phyloP scores from a whole-genome alignment of 2,888 invertebrate species.

The Drosophila yooni region DNA sequence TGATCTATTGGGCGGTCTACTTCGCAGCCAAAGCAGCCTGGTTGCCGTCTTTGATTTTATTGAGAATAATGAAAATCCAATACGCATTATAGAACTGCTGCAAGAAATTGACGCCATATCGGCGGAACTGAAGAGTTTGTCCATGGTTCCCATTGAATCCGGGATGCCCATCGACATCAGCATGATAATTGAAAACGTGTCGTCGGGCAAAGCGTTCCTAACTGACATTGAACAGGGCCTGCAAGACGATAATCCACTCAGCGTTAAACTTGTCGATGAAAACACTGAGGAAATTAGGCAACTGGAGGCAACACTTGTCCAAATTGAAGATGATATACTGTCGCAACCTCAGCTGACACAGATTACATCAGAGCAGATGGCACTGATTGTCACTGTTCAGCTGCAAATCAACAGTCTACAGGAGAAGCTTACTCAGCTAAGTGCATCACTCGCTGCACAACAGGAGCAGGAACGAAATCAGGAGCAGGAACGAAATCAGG shows the following conservation, averaged over 20 bases:
- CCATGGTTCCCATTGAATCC: constrained; percentile 13
- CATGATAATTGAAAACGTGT: constrained; percentile 70
- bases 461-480: not conserved
- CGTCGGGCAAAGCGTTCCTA: constrained; percentile 70
- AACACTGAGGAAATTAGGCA: constrained; percentile 70
- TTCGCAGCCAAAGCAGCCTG: constrained; percentile 74
- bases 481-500: not conserved
- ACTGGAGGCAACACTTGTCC: constrained; percentile 64
- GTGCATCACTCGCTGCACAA: constrained; percentile 9
- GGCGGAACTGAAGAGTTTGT: constrained; percentile 68
- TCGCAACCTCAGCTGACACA: constrained; percentile 58
- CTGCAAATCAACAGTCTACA: constrained; percentile 70
- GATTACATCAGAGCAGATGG: constrained; percentile 62
- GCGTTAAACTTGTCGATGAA: constrained; percentile 64
- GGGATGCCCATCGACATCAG: constrained; percentile 57
- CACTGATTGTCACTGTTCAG: constrained; percentile 72
- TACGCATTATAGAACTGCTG: constrained; percentile 82
- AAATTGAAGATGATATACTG: constrained; percentile 75
- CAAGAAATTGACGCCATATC: constrained; percentile 82
- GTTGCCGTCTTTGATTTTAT: constrained; percentile 82
- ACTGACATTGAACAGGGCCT: constrained; percentile 77
- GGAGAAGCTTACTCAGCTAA: constrained; percentile 55
- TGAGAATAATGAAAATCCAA: constrained; percentile 77
- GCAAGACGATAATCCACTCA: constrained; percentile 60
- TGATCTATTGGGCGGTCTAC: constrained; percentile 60